A percentile compares a stretch with the other conserved stretches of the same genome.
These are phyloP conservation scores for Sebastes taczanowskii DNA, from an alignment of 2,797 vertebrate species.

Conservation along the genomic window DNA sequence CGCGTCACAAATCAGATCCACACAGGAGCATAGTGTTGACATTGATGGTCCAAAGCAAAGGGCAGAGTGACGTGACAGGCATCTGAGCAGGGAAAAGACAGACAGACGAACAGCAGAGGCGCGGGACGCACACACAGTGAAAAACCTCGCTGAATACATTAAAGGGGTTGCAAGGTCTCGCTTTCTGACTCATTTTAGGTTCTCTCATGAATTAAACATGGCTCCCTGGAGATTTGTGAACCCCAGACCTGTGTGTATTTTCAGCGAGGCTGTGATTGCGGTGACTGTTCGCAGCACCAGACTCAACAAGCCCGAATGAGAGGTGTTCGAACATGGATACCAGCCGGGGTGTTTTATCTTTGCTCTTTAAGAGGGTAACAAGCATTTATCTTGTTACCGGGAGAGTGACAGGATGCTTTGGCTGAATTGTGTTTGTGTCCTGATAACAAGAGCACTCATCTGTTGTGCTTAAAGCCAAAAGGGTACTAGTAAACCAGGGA, in stretches of 20 bases:
- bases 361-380: slow-evolving; percentile 76
- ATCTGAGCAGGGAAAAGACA: slow-evolving; percentile 61
- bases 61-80: slow-evolving; percentile 83
- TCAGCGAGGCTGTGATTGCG: slow-evolving; percentile 47
- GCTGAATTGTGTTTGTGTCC: slow-evolving; percentile 67
- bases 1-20: slow-evolving; percentile 73
- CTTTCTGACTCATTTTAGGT: slow-evolving; percentile 63
- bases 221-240: slow-evolving; percentile 47
- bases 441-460: slow-evolving; percentile 75
- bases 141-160: slow-evolving; percentile 60
- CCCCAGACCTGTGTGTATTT: slow-evolving; percentile 54
- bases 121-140: slow-evolving; percentile 47
- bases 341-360: slow-evolving; percentile 71
- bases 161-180: slow-evolving; percentile 39
- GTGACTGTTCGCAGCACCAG: slow-evolving; percentile 44
- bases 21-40: slow-evolving; percentile 82
- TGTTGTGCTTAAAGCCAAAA: slow-evolving; percentile 57
- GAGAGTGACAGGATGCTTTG: slow-evolving; percentile 76
- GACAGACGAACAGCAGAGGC: slow-evolving; percentile 55
- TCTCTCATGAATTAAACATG: slow-evolving; percentile 72
- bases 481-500: slow-evolving; percentile 31
- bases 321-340: slow-evolving; percentile 72
- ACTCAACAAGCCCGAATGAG: slow-evolving; percentile 56
- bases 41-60: slow-evolving; percentile 82
- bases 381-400: slow-evolving; percentile 80